Evolutionary conservation across 2,113 vertebrate genomes (phyloP).

Genomic region (Podiceps cristatus): DNA sequence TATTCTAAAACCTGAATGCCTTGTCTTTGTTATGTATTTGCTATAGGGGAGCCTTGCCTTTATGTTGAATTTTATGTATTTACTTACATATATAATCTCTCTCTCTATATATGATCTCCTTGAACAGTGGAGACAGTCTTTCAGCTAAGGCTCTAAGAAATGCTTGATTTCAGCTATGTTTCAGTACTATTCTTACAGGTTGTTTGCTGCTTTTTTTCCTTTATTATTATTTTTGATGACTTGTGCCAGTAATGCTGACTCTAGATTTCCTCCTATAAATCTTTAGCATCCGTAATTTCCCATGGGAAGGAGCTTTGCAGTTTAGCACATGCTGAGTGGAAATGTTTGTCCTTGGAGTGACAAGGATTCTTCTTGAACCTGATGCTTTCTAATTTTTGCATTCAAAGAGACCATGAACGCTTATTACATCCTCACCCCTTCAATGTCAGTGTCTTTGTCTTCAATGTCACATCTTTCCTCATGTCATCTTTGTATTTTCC

Average conservation of each 20-base stretch:
- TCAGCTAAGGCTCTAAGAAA: neutral
- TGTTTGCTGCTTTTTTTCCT: neutral
- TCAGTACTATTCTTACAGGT: neutral
- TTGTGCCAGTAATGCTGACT: neutral
- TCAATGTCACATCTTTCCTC: neutral
- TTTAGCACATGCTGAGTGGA: neutral
- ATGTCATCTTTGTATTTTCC: neutral
- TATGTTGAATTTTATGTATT: neutral
- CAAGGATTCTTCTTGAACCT: neutral
- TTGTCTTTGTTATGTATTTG: slow-evolving; percentile 15
- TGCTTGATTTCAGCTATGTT: neutral
- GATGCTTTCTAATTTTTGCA: neutral
- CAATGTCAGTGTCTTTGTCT: neutral
- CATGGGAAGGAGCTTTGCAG: neutral
- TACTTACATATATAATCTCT: neutral
- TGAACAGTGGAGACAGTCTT: neutral
- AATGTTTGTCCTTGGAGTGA: neutral
- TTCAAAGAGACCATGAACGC: neutral
- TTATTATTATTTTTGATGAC: neutral
- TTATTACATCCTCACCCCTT: neutral
- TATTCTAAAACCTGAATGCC: neutral
- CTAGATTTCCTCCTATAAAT: neutral
- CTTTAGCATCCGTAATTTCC: neutral
- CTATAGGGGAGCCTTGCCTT: neutral
- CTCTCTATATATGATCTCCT: neutral